A percentile compares a stretch with the other conserved stretches of the same genome.
Evolutionary conservation across 2,797 vertebrate genomes (phyloP).

Genomic region (Phyllotis vaccarum): DNA sequence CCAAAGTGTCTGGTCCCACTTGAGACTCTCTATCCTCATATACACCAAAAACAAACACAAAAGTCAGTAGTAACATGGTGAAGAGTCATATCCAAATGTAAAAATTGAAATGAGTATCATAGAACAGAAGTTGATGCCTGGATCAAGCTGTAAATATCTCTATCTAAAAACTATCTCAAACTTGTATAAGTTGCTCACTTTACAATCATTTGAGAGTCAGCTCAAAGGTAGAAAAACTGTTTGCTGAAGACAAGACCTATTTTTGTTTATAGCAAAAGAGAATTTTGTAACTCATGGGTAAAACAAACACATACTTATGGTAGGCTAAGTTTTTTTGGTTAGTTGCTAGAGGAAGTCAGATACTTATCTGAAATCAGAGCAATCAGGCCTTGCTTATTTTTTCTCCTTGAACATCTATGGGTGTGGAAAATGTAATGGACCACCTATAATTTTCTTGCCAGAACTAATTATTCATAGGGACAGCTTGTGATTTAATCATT

Average conservation of each 20-base stretch:
- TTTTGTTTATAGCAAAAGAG: constrained; percentile 37
- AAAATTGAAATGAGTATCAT: not conserved
- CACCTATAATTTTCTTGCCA: constrained; percentile 77
- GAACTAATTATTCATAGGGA: constrained; percentile 71
- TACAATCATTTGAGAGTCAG: not conserved
- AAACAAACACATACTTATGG: not conserved
- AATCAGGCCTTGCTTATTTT: constrained; percentile 23
- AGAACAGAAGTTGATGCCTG: not conserved
- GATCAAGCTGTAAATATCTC: not conserved
- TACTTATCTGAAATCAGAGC: not conserved
- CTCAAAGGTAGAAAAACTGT: not conserved
- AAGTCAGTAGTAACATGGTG: not conserved
- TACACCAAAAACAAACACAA: not conserved
- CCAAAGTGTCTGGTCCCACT: not conserved
- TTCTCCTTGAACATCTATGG: constrained; percentile 55
- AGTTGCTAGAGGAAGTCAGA: constrained; percentile 11
- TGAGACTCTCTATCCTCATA: not conserved
- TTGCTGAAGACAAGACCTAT: constrained; percentile 23
- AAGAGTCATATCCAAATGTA: not conserved
- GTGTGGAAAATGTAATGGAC: constrained; percentile 59
- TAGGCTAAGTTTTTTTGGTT: not conserved
- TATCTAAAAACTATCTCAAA: not conserved
- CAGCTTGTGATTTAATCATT: constrained; percentile 76
- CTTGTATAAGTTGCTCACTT: not conserved
- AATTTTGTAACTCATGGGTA: not conserved